These are phyloP conservation scores for Trididemnum nubilum DNA, from an alignment of 23 tunicate genomes.

Conservation along the genomic window DNA sequence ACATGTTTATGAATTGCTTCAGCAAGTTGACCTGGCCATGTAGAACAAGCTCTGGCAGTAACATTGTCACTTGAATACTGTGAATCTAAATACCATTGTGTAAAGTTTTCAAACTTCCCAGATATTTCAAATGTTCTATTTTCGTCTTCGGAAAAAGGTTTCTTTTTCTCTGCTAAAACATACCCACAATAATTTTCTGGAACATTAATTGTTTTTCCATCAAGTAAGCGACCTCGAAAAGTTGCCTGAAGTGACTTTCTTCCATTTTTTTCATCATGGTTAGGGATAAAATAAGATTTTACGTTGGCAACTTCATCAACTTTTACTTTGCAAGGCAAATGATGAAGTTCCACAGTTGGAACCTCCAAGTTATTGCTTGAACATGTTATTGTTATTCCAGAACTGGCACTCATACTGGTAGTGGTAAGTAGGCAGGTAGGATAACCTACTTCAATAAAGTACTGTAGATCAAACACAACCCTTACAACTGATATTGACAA, in stretches of 20 bases:
- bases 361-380: no score
- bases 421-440: no score
- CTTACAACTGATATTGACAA: no score
- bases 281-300: slow-evolving; percentile 54
- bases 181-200: slow-evolving; percentile 68
- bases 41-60: slow-evolving; percentile 34
- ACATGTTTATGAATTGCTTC: slow-evolving; percentile 54
- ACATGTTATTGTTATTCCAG: no score
- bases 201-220: slow-evolving; percentile 57
- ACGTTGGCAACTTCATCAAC: slow-evolving; percentile 61
- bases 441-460: no score
- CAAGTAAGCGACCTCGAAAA: slow-evolving; percentile 79
- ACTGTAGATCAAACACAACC: no score
- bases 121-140: slow-evolving; percentile 37
- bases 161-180: slow-evolving; percentile 45
- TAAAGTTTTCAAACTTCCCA: slow-evolving; percentile 61
- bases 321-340: slow-evolving; percentile 77
- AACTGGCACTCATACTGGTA: no score
- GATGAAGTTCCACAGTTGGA: slow-evolving; percentile 47
- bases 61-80: slow-evolving; percentile 48
- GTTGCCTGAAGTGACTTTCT: slow-evolving; percentile 38
- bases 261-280: neutral
- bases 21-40: slow-evolving; percentile 51
- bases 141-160: slow-evolving; percentile 73
- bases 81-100: slow-evolving; percentile 78